Evolutionary conservation across 1,140 invertebrate species (phyloP), one percentile per base, ranked within the genome.

Genomic region (Drosophila sproati): DNA sequence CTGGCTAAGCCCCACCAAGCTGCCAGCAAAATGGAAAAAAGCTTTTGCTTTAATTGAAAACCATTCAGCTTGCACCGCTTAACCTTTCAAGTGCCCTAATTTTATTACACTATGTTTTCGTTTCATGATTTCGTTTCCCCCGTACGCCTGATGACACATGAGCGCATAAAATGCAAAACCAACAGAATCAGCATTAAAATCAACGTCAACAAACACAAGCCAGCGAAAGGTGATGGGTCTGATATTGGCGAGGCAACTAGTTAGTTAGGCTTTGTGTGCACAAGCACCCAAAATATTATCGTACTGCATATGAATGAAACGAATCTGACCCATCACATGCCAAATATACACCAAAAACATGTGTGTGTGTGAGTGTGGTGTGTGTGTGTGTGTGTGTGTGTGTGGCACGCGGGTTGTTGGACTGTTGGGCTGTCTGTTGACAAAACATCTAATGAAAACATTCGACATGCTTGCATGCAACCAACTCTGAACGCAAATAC

Each of bases 1-100:
- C 20, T 20, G 20, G 20, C 20, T 20, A 43, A 6, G 10, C 3
- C 6, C 4, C 47, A 4, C 29, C 54, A 35, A 7, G 34, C 1
- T 8, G 12, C 37, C 56, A 35, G 50, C 3, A 35, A 67, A 45
- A 66, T 43, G 54, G 50, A 41, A 37, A 37, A 83, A 88, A 89
- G 85, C 80, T 89, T 78, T 88, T 83, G 67, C 51, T 77, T 89
- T 88, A 88, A 88, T 88, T 88, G 83, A 80, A 83, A 88, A 70
- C 63, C 61, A 51, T 68, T 78, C 60, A 63, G 67, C 67, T 59
- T 12, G 28, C 28, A 63, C 20, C 57, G 32, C 35, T 61, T 75
- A 32, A 10, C 55, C 54, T 79, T 67, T 54, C 41, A 45, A 45
- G 54, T 51, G 47, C 47, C 12, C 54, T 59, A 29, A 61, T 66